Evolutionary conservation across 2,797 vertebrate genomes (phyloP).

Genomic region (Loriculus beryllinus): DNA sequence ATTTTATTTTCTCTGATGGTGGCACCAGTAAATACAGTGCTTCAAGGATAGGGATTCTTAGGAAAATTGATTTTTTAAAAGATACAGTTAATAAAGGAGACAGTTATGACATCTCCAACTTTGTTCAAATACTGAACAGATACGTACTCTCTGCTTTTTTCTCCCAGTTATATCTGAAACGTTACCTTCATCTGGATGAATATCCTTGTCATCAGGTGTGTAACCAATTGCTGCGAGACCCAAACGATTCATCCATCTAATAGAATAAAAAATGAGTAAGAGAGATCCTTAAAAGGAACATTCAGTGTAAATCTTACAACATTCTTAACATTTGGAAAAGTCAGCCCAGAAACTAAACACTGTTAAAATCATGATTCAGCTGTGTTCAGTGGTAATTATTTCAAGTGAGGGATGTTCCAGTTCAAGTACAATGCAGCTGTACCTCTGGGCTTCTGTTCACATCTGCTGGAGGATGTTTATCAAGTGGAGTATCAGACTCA

Average conservation of each 20-base stretch:
- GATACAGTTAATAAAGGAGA: not conserved
- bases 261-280: not conserved
- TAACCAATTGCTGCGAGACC: constrained; percentile 87
- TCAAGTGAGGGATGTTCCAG: not conserved
- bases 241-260: constrained; percentile 88
- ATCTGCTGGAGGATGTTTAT: not conserved
- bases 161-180: not conserved
- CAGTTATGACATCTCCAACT: not conserved
- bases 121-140: not conserved
- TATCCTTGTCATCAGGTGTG: constrained; percentile 88
- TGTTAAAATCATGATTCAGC: not conserved
- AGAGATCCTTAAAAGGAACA: not conserved
- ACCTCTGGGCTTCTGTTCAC: not conserved
- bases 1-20: not conserved
- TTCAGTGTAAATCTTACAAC: not conserved
- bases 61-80: not conserved
- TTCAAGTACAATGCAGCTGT: not conserved
- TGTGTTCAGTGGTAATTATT: not conserved
- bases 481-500: not conserved
- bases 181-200: constrained; percentile 87
- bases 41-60: not conserved
- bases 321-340: not conserved
- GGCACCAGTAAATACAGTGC: not conserved
- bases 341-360: not conserved
- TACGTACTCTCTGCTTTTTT: not conserved